These are phyloP conservation scores for Stigmatopora argus DNA, from an alignment of 2,113 vertebrate genomes.

Conservation along the genomic window DNA sequence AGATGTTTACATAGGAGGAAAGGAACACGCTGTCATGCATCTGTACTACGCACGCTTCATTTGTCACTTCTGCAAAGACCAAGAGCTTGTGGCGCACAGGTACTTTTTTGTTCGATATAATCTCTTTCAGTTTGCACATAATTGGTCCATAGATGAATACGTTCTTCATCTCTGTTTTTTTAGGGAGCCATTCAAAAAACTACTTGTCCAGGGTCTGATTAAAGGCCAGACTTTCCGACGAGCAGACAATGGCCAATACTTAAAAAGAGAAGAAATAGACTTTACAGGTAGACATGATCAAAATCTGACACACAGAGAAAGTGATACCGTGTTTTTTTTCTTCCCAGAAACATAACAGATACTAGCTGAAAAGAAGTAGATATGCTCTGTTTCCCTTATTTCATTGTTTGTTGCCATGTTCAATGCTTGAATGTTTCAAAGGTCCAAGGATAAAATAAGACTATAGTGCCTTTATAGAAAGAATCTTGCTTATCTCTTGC, in stretches of 20 bases:
- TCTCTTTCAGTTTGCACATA: background rate
- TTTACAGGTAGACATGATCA: slow-evolving; percentile 75
- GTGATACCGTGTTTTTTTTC: background rate
- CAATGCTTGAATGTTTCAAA: background rate
- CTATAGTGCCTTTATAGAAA: background rate
- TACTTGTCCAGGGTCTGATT: slow-evolving; percentile 92
- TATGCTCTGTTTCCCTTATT: background rate
- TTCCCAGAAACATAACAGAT: background rate
- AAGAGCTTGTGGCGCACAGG: slow-evolving; percentile 84
- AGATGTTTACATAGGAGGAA: slow-evolving; percentile 91
- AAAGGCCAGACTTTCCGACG: slow-evolving; percentile 89
- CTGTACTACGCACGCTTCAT: slow-evolving; percentile 93
- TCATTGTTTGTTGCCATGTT: background rate
- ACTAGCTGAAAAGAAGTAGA: background rate
- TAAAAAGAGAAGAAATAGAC: slow-evolving; percentile 82
- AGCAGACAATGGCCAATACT: slow-evolving; percentile 77
- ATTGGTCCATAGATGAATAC: background rate
- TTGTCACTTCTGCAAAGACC: slow-evolving; percentile 85
- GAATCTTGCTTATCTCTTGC: background rate
- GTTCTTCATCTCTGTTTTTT: slow-evolving; percentile 4
- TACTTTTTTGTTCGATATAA: slow-evolving; percentile 28
- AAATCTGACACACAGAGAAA: background rate
- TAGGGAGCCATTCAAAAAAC: slow-evolving; percentile 91
- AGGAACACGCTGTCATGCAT: slow-evolving; percentile 97
- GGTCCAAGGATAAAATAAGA: background rate